Percentiles rank a stretch among this genome's conserved stretches.
These are phyloP conservation scores for Drosophila santomea DNA, from an alignment of 1,140 invertebrate species.

Conservation along the genomic window DNA sequence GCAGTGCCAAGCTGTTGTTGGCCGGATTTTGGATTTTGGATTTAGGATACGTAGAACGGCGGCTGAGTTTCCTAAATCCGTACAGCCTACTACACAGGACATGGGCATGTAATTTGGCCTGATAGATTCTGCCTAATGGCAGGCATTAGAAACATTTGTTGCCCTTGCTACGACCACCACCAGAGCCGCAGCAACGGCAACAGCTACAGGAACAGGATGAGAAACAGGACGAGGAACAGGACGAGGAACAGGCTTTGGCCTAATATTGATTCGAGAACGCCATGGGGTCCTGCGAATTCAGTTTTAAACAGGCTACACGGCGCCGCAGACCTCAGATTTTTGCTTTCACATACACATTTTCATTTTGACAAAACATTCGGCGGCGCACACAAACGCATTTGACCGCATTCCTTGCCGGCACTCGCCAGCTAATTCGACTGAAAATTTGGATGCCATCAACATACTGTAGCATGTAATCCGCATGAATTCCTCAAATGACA, in stretches of 20 bases:
- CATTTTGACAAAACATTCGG: slow-evolving; percentile 47
- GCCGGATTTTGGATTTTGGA: slow-evolving; percentile 11
- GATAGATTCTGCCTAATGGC: slow-evolving; percentile 77
- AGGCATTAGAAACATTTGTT: slow-evolving; percentile 77
- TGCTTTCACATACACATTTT: slow-evolving; percentile 42
- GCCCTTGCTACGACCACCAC: slow-evolving; percentile 19
- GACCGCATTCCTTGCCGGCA: slow-evolving; percentile 29
- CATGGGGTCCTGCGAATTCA: slow-evolving; percentile 21
- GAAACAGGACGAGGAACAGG: not conserved
- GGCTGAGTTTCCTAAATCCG: not conserved
- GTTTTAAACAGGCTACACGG: slow-evolving; percentile 35
- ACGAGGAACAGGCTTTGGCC: slow-evolving; percentile 1
- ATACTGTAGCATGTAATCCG: slow-evolving; percentile 24
- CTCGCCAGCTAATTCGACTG: slow-evolving; percentile 53
- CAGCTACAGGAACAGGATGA: not conserved
- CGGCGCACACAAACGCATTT: slow-evolving; percentile 2
- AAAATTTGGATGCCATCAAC: slow-evolving; percentile 42
- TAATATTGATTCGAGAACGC: slow-evolving; percentile 49
- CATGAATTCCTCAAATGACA: slow-evolving; percentile 39
- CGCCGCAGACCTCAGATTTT: slow-evolving; percentile 38
- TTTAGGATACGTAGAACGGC: not conserved
- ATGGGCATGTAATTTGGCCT: slow-evolving; percentile 67
- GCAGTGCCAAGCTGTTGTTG: slow-evolving; percentile 54
- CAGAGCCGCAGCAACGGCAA: slow-evolving; percentile 6
- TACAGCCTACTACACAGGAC: slow-evolving; percentile 13